Percentiles rank a stretch among this genome's conserved stretches.
phyloP scores from a whole-genome alignment of 2,888 invertebrate species.

The Teleiodes luculella region DNA sequence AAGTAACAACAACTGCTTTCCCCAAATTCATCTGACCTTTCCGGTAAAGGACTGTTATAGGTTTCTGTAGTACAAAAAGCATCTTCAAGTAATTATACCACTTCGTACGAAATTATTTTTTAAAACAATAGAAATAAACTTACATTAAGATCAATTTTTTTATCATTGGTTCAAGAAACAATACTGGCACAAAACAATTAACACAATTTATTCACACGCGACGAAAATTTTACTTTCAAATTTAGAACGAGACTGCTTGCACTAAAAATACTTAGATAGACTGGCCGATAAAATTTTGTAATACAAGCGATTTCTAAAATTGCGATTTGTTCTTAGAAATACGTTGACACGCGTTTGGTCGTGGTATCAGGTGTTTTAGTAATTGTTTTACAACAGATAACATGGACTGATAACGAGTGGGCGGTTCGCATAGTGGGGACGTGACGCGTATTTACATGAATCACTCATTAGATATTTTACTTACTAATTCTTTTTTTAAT shows the following conservation, averaged over 20 bases:
- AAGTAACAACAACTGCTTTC: too few relatives aligned
- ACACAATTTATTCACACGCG: neutral
- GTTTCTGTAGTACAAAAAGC: too few relatives aligned
- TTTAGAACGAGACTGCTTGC: slow-evolving; percentile 12
- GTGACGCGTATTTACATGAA: neutral
- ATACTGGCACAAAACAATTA: neutral
- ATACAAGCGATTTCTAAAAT: slow-evolving; percentile 9
- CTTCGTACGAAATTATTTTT: too few relatives aligned
- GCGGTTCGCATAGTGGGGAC: neutral
- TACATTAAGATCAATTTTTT: neutral
- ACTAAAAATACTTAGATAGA: neutral
- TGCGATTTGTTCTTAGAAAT: slow-evolving; percentile 38
- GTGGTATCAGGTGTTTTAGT: slow-evolving; percentile 32
- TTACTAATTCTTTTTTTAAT: too few relatives aligned
- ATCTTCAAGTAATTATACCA: too few relatives aligned
- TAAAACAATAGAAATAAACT: neutral
- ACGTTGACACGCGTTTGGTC: slow-evolving; percentile 28
- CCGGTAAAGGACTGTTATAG: too few relatives aligned
- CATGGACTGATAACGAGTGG: slow-evolving; percentile 41
- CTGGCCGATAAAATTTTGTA: neutral
- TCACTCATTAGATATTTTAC: too few relatives aligned
- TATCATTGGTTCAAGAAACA: too few relatives aligned
- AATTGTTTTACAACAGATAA: slow-evolving; percentile 61
- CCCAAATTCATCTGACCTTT: too few relatives aligned
- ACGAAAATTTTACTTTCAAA: slow-evolving; percentile 4